Percentiles rank a stretch among this genome's conserved stretches.
These are phyloP conservation scores for Synchiropus splendidus DNA, from an alignment of 2,113 vertebrate species.

Conservation along the genomic window DNA sequence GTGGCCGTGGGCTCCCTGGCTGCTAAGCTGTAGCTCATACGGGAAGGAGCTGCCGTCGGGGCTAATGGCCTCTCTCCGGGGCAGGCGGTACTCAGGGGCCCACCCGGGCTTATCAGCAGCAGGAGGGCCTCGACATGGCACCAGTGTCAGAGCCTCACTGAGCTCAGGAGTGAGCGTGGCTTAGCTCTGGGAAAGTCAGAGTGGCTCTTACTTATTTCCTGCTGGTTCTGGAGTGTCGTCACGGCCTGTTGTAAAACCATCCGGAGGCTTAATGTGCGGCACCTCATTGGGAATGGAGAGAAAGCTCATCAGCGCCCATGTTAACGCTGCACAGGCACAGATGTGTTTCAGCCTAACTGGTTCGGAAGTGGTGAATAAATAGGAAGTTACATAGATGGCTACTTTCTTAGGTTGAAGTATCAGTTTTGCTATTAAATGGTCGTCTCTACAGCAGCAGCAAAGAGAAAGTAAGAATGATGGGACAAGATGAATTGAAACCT, in stretches of 20 bases:
- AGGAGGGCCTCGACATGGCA: constrained; percentile 37
- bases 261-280: no score
- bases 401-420: no score
- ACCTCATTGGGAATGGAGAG: no score
- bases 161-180: constrained; percentile 34
- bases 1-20: constrained; percentile 38
- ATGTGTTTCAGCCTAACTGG: no score
- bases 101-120: constrained; percentile 43
- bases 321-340: no score
- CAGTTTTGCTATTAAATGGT: no score
- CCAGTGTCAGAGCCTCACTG: constrained; percentile 23
- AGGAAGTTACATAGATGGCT: no score
- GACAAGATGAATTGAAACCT: no score
- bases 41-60: constrained; percentile 43
- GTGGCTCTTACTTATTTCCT: constrained; percentile 14
- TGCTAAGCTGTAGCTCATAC: constrained; percentile 51
- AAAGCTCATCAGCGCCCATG: no score
- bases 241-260: constrained; percentile 19
- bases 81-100: constrained; percentile 27
- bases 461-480: no score
- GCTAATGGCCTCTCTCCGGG: constrained; percentile 55
- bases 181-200: constrained; percentile 16
- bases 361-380: no score
- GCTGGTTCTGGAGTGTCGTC: constrained; percentile 8
- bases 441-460: no score